Evolutionary conservation across 2,797 vertebrate species (phyloP).

Genomic region (Denticeps clupeoides): DNA sequence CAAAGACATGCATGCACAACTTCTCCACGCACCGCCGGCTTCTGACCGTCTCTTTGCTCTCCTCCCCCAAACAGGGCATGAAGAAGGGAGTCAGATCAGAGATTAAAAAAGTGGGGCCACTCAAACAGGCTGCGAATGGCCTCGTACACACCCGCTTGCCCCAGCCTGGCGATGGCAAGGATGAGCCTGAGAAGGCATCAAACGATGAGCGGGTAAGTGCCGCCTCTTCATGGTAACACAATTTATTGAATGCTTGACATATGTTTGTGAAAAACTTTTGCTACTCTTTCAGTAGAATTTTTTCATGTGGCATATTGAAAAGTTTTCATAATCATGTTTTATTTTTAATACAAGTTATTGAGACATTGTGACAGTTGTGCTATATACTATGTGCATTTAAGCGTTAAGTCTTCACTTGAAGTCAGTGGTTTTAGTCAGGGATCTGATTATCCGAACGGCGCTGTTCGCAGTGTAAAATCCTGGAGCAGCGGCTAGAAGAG

Average conservation of each 20-base stretch:
- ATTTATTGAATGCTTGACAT: too few species aligned
- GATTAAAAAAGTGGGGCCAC: constrained; percentile 81
- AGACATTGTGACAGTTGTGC: not conserved
- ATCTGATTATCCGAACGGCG: not conserved
- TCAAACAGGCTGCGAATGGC: constrained; percentile 86
- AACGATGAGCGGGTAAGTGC: constrained; percentile 82
- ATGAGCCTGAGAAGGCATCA: constrained; percentile 72
- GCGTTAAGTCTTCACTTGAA: not conserved
- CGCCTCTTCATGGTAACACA: too few species aligned
- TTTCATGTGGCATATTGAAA: too few species aligned
- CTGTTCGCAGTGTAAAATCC: constrained; percentile 66
- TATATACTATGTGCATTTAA: too few species aligned
- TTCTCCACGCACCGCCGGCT: not conserved
- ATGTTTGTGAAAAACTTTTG: not conserved
- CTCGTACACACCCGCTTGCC: constrained; percentile 74
- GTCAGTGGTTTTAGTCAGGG: not conserved
- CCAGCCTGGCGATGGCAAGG: constrained; percentile 67
- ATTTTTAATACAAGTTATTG: too few species aligned
- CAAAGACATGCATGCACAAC: not conserved
- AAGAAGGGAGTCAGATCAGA: constrained; percentile 77
- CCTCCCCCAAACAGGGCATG: constrained; percentile 67
- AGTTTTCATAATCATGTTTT: too few species aligned
- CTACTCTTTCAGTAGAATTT: not conserved
- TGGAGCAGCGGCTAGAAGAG: constrained; percentile 82
- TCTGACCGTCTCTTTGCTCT: constrained; percentile 7